A percentile compares a stretch with the other conserved stretches of the same genome.
phyloP scores from a whole-genome alignment of 1,140 invertebrate species.

The Drosophila novamexicana region DNA sequence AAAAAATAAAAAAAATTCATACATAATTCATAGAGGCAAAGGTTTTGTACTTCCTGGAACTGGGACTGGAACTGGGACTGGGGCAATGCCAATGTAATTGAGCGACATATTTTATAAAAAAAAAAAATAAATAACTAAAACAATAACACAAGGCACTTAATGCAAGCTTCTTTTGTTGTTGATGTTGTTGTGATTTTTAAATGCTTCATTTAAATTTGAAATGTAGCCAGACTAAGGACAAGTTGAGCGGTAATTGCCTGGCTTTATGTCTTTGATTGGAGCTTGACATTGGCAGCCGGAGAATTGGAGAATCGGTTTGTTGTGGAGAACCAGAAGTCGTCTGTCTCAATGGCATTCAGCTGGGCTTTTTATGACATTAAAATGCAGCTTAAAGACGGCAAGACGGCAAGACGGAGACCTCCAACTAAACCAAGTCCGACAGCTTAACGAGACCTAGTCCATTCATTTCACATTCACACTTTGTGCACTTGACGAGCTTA shows the following conservation, averaged over 20 bases:
- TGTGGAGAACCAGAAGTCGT: conserved; percentile 54
- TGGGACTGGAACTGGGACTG: conserved; percentile 1
- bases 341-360: conserved; percentile 57
- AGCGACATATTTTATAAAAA: conserved; percentile 31
- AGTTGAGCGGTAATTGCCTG: conserved; percentile 21
- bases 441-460: conserved; percentile 3
- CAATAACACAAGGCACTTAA: conserved; percentile 20
- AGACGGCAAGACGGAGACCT: conserved; percentile 16
- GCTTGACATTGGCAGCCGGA: conserved; percentile 37
- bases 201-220: conserved; percentile 30
- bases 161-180: conserved; percentile 4
- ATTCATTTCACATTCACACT: neutral
- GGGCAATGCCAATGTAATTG: conserved; percentile 21
- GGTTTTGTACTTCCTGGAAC: conserved; percentile 28
- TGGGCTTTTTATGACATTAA: conserved; percentile 42
- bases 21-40: conserved; percentile 25
- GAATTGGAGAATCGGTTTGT: conserved; percentile 14
- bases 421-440: conserved; percentile 24
- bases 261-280: conserved; percentile 35
- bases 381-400: conserved; percentile 31
- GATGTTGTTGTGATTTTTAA: neutral
- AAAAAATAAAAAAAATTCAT: neutral
- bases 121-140: neutral
- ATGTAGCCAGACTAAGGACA: conserved; percentile 41
- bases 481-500: conserved; percentile 1